Conservation (phyloP, 1,140 invertebrate species). For the Penaeus vannamei region DNA sequence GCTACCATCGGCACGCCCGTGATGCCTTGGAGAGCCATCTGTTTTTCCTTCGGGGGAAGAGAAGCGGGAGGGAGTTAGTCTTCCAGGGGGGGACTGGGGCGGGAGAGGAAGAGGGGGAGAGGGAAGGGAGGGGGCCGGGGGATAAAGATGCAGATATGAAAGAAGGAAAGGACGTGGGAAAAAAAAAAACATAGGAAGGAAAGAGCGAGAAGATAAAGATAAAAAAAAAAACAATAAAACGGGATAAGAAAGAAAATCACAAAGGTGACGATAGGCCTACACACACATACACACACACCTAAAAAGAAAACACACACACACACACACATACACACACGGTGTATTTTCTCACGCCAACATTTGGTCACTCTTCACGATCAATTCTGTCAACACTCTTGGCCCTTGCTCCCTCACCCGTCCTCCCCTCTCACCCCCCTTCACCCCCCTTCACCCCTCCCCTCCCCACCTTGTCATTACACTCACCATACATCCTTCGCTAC, state of each 20-base stretch:
- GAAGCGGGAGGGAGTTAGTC: background rate
- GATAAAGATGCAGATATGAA: background rate
- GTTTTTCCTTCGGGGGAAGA: slow-evolving; percentile 61
- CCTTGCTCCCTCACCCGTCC: background rate
- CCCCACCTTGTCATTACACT: too few species aligned
- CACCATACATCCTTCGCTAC: too few species aligned
- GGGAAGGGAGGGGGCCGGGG: background rate
- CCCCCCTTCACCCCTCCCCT: background rate
- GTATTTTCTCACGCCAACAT: slow-evolving; percentile 47
- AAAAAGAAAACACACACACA: too few species aligned
- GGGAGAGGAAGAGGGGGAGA: background rate
- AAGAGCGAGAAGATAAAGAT: background rate
- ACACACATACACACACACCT: too few species aligned
- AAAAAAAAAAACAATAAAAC: background rate
- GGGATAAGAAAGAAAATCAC: too few species aligned
- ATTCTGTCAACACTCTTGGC: slow-evolving; percentile 42
- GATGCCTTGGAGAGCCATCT: slow-evolving; percentile 70
- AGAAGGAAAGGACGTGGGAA: too few species aligned
- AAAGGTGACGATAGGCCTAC: too few species aligned
- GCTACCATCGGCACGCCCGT: slow-evolving; percentile 98
- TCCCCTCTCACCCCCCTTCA: background rate
- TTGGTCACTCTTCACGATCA: slow-evolving; percentile 29
- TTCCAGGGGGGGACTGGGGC: background rate
- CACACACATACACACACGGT: background rate
- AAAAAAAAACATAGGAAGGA: background rate